phyloP scores from a whole-genome alignment of 2,113 vertebrate species.

The Oncorhynchus nerka region DNA sequence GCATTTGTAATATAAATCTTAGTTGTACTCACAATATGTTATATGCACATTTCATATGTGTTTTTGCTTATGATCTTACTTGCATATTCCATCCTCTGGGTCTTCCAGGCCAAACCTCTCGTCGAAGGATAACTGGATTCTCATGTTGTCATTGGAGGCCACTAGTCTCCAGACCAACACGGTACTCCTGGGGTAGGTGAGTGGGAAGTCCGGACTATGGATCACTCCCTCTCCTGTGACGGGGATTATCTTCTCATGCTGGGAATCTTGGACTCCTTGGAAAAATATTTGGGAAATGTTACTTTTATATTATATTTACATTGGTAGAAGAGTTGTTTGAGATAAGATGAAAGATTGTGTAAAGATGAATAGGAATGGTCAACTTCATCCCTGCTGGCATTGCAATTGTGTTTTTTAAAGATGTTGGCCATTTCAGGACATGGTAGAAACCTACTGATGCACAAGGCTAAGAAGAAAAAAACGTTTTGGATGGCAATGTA shows the following conservation, averaged over 20 bases:
- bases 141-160: slow-evolving; percentile 80
- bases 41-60: background rate
- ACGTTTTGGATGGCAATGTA: background rate
- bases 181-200: slow-evolving; percentile 87
- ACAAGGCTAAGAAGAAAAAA: background rate
- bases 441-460: background rate
- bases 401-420: background rate
- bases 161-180: slow-evolving; percentile 89
- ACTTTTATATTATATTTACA: background rate
- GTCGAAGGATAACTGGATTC: slow-evolving; percentile 94
- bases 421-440: background rate
- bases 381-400: too few relatives aligned
- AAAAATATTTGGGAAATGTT: slow-evolving; percentile 49
- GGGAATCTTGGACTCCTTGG: slow-evolving; percentile 90
- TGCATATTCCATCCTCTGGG: slow-evolving; percentile 95
- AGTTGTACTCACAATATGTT: background rate
- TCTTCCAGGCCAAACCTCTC: slow-evolving; percentile 95
- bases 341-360: too few relatives aligned
- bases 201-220: slow-evolving; percentile 93
- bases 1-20: background rate
- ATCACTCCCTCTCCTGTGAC: slow-evolving; percentile 88
- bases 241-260: slow-evolving; percentile 90
- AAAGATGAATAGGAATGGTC: too few relatives aligned
- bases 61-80: slow-evolving; percentile 80
- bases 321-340: too few relatives aligned